A percentile compares a stretch with the other conserved stretches of the same genome.
These are phyloP conservation scores for Diplosoma virens DNA, from an alignment of 23 tunicate genomes.

Conservation along the genomic window DNA sequence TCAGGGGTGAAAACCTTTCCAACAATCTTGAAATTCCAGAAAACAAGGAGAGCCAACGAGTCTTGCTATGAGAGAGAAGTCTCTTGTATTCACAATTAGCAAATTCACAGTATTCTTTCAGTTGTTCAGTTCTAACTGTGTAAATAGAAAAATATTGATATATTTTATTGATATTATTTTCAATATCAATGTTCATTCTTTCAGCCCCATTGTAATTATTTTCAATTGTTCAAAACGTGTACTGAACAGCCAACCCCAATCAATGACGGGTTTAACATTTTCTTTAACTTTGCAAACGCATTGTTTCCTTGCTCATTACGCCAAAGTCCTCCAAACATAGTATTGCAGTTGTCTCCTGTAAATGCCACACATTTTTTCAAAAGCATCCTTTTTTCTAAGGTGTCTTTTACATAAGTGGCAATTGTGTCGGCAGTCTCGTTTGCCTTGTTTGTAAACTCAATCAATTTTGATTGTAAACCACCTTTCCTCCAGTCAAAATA, in stretches of 20 bases:
- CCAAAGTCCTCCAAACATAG: conserved; percentile 37
- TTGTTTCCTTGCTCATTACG: conserved; percentile 47
- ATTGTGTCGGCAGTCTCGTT: conserved; percentile 45
- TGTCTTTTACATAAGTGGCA: conserved; percentile 10
- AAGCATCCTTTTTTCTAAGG: conserved; percentile 21
- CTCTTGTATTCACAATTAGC: conserved; percentile 27
- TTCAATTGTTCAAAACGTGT: conserved; percentile 25
- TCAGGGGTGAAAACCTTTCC: conserved; percentile 18
- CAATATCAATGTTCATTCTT: conserved; percentile 35
- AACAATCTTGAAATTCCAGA: conserved; percentile 27
- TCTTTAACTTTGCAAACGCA: conserved; percentile 34
- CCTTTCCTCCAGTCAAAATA: conserved; percentile 46
- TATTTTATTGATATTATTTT: conserved; percentile 28
- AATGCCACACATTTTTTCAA: conserved; percentile 29
- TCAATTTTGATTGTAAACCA: conserved; percentile 36
- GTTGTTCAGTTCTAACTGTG: conserved; percentile 35
- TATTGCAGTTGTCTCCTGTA: conserved; percentile 44
- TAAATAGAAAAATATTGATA: conserved; percentile 34
- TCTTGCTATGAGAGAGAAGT: conserved; percentile 34
- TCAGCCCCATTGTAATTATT: conserved; percentile 27
- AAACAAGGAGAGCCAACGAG: conserved; percentile 30
- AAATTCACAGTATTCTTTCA: conserved; percentile 38
- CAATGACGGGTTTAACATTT: conserved; percentile 16
- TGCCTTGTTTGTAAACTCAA: conserved; percentile 36
- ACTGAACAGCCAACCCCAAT: conserved; percentile 27